Percentiles rank a stretch among this genome's conserved stretches.
phyloP scores from a whole-genome alignment of 2,113 vertebrate genomes.

The Pachyramphus minor region DNA sequence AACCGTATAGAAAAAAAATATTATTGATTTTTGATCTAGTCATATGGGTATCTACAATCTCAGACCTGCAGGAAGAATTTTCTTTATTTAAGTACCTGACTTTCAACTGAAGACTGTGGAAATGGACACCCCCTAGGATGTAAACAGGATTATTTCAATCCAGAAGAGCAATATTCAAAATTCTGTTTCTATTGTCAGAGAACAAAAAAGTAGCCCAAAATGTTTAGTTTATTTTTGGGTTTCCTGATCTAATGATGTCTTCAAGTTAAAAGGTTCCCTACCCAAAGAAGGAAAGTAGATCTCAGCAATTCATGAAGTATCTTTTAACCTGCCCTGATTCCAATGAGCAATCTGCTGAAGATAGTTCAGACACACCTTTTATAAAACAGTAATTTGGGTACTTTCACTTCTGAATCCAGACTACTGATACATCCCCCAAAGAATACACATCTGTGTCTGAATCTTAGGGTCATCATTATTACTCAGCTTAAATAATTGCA shows the following conservation, averaged over 20 bases:
- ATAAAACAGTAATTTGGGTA: slow-evolving; percentile 14
- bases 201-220: background rate
- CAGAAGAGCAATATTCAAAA: background rate
- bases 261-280: background rate
- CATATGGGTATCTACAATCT: background rate
- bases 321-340: slow-evolving; percentile 17
- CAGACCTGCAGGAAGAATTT: background rate
- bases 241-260: background rate
- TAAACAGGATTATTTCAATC: background rate
- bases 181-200: background rate
- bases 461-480: background rate
- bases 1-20: background rate
- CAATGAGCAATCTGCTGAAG: slow-evolving; percentile 12
- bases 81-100: background rate
- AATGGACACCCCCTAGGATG: background rate
- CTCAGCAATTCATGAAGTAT: background rate
- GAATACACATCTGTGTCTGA: slow-evolving; percentile 42
- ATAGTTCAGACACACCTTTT: slow-evolving; percentile 11
- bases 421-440: slow-evolving; percentile 2
- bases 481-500: background rate
- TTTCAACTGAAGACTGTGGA: background rate
- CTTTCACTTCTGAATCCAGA: slow-evolving; percentile 28
- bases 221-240: background rate
- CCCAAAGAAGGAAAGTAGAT: background rate
- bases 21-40: background rate